Conservation (phyloP, 2,113 vertebrate species). For the Glaucidium brasilianum region DNA sequence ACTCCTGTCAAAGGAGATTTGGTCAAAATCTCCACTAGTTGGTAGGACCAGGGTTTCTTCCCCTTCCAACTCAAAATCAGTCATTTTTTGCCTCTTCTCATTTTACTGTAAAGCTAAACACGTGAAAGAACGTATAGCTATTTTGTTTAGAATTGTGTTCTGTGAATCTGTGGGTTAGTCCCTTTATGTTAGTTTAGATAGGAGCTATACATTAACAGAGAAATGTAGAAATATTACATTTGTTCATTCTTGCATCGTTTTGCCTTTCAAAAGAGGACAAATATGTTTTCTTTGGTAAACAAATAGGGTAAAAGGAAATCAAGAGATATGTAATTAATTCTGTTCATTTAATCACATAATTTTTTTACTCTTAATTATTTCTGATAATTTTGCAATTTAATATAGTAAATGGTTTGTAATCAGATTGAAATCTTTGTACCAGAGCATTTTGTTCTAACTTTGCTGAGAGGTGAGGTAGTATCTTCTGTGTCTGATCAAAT, state of each 20-base stretch:
- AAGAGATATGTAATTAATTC: neutral
- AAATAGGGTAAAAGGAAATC: neutral
- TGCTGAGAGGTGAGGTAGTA: neutral
- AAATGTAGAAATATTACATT: neutral
- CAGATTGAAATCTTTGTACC: neutral
- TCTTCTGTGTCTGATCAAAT: neutral
- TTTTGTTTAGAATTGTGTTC: neutral
- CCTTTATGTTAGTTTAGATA: neutral
- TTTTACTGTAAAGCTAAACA: neutral
- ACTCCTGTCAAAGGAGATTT: neutral
- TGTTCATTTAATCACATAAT: neutral
- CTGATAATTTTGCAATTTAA: neutral
- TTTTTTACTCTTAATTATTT: neutral
- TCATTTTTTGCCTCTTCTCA: neutral
- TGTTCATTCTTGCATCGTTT: neutral
- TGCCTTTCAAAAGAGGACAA: neutral
- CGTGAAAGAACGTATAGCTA: neutral
- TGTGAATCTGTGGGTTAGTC: neutral
- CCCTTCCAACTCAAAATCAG: neutral
- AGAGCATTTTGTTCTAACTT: neutral
- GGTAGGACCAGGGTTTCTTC: neutral
- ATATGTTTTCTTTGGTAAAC: neutral
- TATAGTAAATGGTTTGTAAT: neutral
- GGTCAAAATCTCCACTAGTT: neutral
- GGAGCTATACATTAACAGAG: neutral